A percentile compares a stretch with the other conserved stretches of the same genome.
These are phyloP conservation scores for Meriones unguiculatus DNA, from an alignment of 2,113 vertebrate species.

Conservation along the genomic window DNA sequence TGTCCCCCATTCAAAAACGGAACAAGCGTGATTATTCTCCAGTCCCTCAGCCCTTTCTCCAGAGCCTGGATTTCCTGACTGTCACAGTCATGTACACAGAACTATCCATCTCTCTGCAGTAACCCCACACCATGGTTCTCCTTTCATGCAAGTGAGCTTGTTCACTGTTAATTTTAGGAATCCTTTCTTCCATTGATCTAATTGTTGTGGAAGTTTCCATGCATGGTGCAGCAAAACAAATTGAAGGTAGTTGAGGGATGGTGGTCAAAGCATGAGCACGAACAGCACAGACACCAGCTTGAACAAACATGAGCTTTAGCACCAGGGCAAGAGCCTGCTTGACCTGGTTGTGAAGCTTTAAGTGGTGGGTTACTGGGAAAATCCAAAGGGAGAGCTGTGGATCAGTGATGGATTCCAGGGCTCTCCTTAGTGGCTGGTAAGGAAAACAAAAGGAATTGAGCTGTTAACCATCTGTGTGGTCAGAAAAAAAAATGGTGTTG, in stretches of 20 bases:
- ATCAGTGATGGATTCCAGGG: not conserved
- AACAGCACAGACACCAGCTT: not conserved
- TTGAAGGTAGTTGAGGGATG: not conserved
- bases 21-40: not conserved
- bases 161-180: not conserved
- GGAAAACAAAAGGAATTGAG: not conserved
- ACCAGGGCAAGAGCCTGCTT: not conserved
- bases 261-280: not conserved
- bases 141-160: not conserved
- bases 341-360: not conserved
- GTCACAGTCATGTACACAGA: not conserved
- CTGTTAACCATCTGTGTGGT: not conserved
- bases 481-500: not conserved
- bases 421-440: not conserved
- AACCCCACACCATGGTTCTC: not conserved
- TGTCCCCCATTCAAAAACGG: not conserved
- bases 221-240: not conserved
- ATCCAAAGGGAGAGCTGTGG: not conserved
- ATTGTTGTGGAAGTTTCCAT: not conserved
- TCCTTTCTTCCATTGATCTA: not conserved
- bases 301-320: not conserved
- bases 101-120: not conserved
- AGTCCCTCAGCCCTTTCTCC: not conserved
- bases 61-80: not conserved
- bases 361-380: not conserved